Conservation (phyloP, 1,140 invertebrate genomes). For the Yoshiicerus persimilis region DNA sequence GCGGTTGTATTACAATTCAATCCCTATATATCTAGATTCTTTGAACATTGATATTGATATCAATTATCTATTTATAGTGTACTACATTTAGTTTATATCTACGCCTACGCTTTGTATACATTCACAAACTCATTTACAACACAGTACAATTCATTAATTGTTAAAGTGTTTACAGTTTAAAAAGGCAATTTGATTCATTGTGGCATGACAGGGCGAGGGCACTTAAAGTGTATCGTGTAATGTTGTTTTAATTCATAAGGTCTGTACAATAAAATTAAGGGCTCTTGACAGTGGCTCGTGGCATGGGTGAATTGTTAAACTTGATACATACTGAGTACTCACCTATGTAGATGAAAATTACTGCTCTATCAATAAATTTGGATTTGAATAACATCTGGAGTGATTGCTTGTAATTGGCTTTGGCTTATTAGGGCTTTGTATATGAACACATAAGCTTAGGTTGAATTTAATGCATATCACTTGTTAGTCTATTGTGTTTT, state of each 20-base stretch:
- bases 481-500: background rate
- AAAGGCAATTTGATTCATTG: slow-evolving; percentile 8
- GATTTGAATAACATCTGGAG: slow-evolving; percentile 27
- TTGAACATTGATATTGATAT: too few species aligned
- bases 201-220: background rate
- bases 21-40: too few species aligned
- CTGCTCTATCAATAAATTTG: background rate
- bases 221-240: slow-evolving; percentile 4
- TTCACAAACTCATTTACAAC: background rate
- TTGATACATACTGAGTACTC: background rate
- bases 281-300: background rate
- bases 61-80: too few species aligned
- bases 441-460: background rate
- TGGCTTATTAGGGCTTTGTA: background rate
- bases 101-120: background rate
- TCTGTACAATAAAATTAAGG: background rate
- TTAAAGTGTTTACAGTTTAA: background rate
- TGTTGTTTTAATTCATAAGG: slow-evolving; percentile 21
- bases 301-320: background rate
- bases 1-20: background rate
- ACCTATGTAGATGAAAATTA: too few species aligned
- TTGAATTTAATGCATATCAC: background rate
- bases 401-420: slow-evolving; percentile 31
- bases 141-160: background rate
- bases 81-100: too few species aligned